Percentiles rank a stretch among this genome's conserved stretches.
Conservation (phyloP, 2,797 vertebrate species). For the Leuciscus waleckii region DNA sequence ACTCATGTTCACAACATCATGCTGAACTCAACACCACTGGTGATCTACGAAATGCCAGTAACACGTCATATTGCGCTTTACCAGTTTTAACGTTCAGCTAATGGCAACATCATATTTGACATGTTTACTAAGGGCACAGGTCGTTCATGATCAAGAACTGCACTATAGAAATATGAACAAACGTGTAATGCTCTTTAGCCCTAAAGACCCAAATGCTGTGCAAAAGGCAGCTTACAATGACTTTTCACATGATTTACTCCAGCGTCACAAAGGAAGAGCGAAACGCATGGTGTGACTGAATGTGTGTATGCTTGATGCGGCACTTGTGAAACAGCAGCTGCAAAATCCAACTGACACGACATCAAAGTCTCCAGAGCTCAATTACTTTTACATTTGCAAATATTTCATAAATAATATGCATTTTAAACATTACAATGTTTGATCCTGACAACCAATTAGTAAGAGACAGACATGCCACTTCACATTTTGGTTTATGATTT, state of each 20-base stretch:
- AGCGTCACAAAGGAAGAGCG: conserved; percentile 26
- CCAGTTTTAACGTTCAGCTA: background rate
- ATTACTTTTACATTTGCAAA: background rate
- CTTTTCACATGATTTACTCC: conserved; percentile 13
- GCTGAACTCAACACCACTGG: background rate
- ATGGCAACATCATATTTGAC: background rate
- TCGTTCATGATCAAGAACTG: background rate
- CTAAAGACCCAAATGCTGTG: conserved; percentile 6
- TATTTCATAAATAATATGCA: background rate
- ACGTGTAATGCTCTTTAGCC: background rate
- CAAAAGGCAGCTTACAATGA: conserved; percentile 18
- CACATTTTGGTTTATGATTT: background rate
- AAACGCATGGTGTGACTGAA: conserved; percentile 20
- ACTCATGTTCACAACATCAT: conserved; percentile 1
- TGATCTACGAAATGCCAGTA: background rate
- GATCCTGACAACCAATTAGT: background rate
- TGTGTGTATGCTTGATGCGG: background rate
- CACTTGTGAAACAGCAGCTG: conserved; percentile 20
- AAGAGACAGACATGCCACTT: conserved; percentile 15
- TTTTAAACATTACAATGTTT: background rate
- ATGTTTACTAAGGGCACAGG: background rate
- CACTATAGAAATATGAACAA: background rate
- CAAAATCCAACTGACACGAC: background rate
- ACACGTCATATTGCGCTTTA: background rate
- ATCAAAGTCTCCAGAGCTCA: conserved; percentile 8